Evolutionary conservation across 1,140 invertebrate genomes (phyloP).

Genomic region (Patella vulgata): DNA sequence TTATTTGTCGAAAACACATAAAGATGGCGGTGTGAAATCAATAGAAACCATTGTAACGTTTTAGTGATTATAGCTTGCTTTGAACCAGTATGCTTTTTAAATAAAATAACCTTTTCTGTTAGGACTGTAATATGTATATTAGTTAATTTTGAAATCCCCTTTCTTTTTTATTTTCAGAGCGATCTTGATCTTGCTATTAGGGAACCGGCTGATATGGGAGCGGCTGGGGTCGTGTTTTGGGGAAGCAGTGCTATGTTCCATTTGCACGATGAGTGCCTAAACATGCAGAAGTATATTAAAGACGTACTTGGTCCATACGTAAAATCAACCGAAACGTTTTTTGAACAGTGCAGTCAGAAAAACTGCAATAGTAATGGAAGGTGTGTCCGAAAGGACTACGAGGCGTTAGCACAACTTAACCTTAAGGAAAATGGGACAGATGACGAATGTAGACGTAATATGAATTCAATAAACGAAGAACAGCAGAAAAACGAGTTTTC

Average conservation of each 20-base stretch:
- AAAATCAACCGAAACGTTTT: conserved; percentile 26
- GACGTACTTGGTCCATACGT: conserved; percentile 31
- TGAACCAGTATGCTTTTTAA: too few species aligned
- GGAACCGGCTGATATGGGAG: conserved; percentile 31
- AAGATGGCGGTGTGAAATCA: too few species aligned
- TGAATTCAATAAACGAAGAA: too few species aligned
- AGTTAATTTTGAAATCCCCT: too few species aligned
- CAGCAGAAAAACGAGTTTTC: too few species aligned
- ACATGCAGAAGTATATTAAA: conserved; percentile 29
- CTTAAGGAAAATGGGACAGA: conserved; percentile 5
- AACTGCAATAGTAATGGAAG: conserved; percentile 32
- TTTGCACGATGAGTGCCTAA: conserved; percentile 25
- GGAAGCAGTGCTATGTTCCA: conserved; percentile 16
- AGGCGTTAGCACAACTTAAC: conserved; percentile 15
- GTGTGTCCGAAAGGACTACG: conserved; percentile 29
- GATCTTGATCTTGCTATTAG: conserved; percentile 25
- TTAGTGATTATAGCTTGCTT: too few species aligned
- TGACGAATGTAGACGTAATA: too few species aligned
- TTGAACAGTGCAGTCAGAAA: conserved; percentile 13
- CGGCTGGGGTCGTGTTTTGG: conserved; percentile 37
- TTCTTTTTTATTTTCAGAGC: conserved; percentile 14
- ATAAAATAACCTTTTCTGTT: too few species aligned
- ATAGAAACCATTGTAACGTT: too few species aligned
- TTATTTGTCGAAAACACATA: too few species aligned
- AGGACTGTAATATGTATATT: too few species aligned